These are phyloP conservation scores for Clarias gariepinus DNA, from an alignment of 2,113 vertebrate species.

Conservation along the genomic window DNA sequence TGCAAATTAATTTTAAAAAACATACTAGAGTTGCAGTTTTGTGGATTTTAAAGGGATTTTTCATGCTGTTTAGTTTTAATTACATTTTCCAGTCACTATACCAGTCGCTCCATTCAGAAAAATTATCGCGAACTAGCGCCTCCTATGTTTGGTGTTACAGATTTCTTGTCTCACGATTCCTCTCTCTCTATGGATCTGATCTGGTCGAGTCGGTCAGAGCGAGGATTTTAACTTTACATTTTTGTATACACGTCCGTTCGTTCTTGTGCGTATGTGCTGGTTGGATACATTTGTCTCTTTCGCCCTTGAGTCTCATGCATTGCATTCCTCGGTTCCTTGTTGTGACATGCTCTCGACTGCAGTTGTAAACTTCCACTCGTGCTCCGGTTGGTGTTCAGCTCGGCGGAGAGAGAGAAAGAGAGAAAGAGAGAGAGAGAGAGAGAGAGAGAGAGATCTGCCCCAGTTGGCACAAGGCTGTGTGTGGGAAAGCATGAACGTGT, in stretches of 20 bases:
- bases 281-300: slow-evolving; percentile 23
- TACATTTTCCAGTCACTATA: not conserved
- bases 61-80: not conserved
- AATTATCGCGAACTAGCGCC: not conserved
- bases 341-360: slow-evolving; percentile 23
- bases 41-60: not conserved
- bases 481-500: slow-evolving; percentile 25
- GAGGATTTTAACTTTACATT: not conserved
- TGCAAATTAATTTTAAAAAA: not conserved
- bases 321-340: slow-evolving; percentile 35
- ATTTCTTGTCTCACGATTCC: not conserved
- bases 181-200: not conserved
- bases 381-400: not conserved
- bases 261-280: slow-evolving; percentile 35
- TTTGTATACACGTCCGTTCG: not conserved
- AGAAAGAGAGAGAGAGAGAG: slow-evolving; percentile 1
- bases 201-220: not conserved
- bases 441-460: slow-evolving; percentile 4
- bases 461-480: slow-evolving; percentile 30
- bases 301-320: not conserved
- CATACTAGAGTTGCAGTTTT: not conserved
- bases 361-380: slow-evolving; percentile 17
- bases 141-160: not conserved
- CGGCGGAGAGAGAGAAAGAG: not conserved
- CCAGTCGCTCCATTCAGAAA: not conserved